Conservation (phyloP, 2,113 vertebrate genomes). For the Sylvia atricapilla region DNA sequence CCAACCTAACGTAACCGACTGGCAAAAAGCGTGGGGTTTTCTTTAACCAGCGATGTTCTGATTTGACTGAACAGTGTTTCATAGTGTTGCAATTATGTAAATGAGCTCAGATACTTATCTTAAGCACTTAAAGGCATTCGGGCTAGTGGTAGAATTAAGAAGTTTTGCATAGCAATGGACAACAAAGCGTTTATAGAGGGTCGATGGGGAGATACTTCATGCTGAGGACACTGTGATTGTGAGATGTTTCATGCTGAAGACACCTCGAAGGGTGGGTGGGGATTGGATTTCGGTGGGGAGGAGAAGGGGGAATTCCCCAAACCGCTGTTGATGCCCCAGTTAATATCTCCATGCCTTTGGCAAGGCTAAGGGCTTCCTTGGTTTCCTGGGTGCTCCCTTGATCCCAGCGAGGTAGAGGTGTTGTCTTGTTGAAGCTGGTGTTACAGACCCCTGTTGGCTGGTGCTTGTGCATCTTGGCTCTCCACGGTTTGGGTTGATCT, state of each 20-base stretch:
- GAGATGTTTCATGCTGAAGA: not conserved
- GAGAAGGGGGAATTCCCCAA: not conserved
- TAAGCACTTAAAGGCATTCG: not conserved
- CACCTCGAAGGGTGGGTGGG: not conserved
- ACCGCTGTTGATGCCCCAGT: not conserved
- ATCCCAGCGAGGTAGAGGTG: not conserved
- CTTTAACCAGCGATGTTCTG: not conserved
- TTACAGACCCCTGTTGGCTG: not conserved
- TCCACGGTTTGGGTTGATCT: not conserved
- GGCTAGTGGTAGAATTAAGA: not conserved
- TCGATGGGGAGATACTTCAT: not conserved
- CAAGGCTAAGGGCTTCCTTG: not conserved
- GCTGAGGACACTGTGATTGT: not conserved
- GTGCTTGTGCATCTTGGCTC: rapidly evolving
- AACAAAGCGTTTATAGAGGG: not conserved
- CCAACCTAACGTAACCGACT: not conserved
- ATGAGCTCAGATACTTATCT: constrained; percentile 51
- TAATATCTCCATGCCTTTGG: not conserved
- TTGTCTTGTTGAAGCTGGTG: not conserved
- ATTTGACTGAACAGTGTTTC: constrained; percentile 60
- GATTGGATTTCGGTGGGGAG: not conserved
- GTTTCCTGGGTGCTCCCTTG: not conserved
- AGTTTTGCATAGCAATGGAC: not conserved
- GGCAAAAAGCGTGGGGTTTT: not conserved
- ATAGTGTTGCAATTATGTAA: constrained; percentile 56